phyloP scores from a whole-genome alignment of 2,888 invertebrate species.

The Mythimna albipuncta region DNA sequence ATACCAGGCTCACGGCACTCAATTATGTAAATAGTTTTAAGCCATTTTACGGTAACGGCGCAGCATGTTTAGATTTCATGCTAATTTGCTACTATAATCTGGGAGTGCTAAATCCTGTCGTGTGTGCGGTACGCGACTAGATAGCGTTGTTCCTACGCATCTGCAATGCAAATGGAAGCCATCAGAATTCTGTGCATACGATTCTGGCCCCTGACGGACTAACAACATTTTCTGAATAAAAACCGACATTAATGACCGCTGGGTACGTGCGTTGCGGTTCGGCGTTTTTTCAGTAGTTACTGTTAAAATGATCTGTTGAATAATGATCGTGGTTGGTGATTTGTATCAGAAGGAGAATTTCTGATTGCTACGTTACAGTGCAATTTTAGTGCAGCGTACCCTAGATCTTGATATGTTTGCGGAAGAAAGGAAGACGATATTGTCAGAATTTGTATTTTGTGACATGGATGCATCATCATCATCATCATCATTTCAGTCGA shows the following conservation, averaged over 20 bases:
- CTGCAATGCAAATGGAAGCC: constrained; percentile 83
- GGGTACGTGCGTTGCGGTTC: constrained; percentile 13
- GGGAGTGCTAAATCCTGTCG: constrained; percentile 79
- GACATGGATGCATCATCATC: too few species aligned
- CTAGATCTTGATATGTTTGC: too few species aligned
- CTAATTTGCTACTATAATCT: constrained; percentile 79
- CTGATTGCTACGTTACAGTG: too few species aligned
- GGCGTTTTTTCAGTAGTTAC: background rate
- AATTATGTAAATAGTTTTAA: constrained; percentile 61
- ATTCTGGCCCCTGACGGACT: constrained; percentile 65
- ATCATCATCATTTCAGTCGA: too few species aligned
- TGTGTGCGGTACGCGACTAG: constrained; percentile 62
- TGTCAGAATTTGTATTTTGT: too few species aligned
- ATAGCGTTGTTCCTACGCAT: constrained; percentile 74
- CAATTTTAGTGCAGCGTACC: too few species aligned
- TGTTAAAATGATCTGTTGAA: background rate
- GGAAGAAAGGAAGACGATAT: too few species aligned
- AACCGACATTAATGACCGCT: constrained; percentile 23
- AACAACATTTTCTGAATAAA: constrained; percentile 61
- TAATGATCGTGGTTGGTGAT: background rate
- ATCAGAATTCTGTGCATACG: constrained; percentile 72
- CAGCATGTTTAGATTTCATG: constrained; percentile 72
- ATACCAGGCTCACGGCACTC: constrained; percentile 37
- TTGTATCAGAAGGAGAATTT: background rate
- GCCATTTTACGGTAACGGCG: constrained; percentile 57